phyloP scores from a whole-genome alignment of 2,113 vertebrate species.

The Cyprinus carpio region DNA sequence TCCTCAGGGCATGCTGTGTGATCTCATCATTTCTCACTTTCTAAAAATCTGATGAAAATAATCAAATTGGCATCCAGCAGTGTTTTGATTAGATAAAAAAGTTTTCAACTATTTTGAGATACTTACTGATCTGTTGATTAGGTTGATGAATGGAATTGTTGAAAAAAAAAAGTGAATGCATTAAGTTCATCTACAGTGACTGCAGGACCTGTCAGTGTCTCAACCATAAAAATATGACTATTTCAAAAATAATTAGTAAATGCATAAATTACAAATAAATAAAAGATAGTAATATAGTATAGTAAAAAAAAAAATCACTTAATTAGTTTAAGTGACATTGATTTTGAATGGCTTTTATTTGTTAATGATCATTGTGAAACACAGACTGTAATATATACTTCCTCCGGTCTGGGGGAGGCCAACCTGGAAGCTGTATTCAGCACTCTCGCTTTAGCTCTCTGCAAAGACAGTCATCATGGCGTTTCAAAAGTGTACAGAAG shows the following conservation, averaged over 20 bases:
- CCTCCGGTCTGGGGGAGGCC: not conserved
- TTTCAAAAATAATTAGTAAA: not conserved
- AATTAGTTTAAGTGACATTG: too few species aligned
- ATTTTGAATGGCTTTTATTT: too few species aligned
- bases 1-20: not conserved
- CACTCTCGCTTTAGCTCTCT: not conserved
- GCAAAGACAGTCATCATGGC: not conserved
- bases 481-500: not conserved
- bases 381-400: too few species aligned
- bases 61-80: slow-evolving; percentile 2
- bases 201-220: not conserved
- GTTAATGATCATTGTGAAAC: too few species aligned
- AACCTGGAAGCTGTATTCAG: not conserved
- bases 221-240: not conserved
- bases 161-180: not conserved
- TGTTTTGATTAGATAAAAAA: not conserved
- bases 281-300: too few species aligned
- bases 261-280: too few species aligned
- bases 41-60: slow-evolving; percentile 1
- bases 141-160: not conserved
- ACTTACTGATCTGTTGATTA: not conserved
- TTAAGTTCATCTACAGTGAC: not conserved
- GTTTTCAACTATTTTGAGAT: not conserved
- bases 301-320: too few species aligned
- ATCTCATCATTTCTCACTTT: slow-evolving; percentile 18